Evolutionary conservation across 1,140 invertebrate species (phyloP).

Genomic region (Pseudomyrmex concolor): DNA sequence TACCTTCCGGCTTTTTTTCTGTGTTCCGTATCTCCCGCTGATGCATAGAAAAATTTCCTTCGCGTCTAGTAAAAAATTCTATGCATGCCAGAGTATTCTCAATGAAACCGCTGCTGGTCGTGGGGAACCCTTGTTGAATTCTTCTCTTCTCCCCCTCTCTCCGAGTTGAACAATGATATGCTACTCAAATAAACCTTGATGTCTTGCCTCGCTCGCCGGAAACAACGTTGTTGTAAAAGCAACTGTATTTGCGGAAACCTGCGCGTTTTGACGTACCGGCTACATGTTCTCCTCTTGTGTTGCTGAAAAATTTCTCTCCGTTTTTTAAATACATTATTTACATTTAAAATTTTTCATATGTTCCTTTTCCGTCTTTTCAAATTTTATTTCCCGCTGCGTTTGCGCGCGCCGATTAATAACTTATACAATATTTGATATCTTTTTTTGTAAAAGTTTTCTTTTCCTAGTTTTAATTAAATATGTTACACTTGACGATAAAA

Average conservation of each 20-base stretch:
- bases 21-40: conserved; percentile 39
- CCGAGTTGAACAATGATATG: conserved; percentile 35
- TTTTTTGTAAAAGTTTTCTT: background rate
- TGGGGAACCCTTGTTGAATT: conserved; percentile 9
- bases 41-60: conserved; percentile 65
- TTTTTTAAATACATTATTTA: background rate
- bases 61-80: conserved; percentile 64
- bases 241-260: conserved; percentile 7
- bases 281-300: background rate
- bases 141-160: too few species aligned
- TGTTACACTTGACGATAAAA: background rate
- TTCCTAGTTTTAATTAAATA: background rate
- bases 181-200: conserved; percentile 35
- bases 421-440: background rate
- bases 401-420: too few species aligned
- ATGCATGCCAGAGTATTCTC: conserved; percentile 63
- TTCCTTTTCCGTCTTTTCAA: background rate
- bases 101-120: conserved; percentile 42
- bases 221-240: background rate
- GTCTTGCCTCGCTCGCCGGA: background rate
- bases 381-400: background rate
- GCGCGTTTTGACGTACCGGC: background rate
- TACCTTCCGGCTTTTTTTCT: conserved; percentile 32
- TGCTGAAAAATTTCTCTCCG: background rate
- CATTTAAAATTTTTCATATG: background rate